Percentiles rank a stretch among this genome's conserved stretches.
Conservation (phyloP, 2,888 invertebrate genomes). For the Stramonita haemastoma region DNA sequence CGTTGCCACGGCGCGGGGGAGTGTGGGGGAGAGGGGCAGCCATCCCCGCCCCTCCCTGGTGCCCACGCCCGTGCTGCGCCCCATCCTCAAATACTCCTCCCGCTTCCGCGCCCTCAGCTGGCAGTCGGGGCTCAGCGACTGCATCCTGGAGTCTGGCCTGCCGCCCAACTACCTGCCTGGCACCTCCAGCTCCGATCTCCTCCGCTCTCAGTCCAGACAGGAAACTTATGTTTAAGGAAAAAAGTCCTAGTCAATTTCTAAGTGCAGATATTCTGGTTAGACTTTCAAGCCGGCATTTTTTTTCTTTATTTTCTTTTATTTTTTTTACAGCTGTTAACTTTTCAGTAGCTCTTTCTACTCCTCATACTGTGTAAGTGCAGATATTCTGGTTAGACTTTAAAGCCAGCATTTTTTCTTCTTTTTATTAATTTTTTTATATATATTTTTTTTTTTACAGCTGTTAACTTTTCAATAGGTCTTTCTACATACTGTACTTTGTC, state of each 20-base stretch:
- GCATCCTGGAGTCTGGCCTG: background rate
- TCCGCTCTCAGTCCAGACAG: background rate
- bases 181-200: background rate
- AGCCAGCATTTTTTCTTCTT: no score
- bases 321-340: no score
- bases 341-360: no score
- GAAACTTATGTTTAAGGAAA: constrained; percentile 40
- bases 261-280: no score
- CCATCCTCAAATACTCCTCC: constrained; percentile 44
- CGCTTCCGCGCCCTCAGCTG: constrained; percentile 38
- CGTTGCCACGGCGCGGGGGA: background rate
- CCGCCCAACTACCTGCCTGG: background rate
- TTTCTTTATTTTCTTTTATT: no score
- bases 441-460: no score
- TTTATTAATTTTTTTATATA: no score
- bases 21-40: background rate
- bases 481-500: no score
- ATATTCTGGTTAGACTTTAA: no score
- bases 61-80: constrained; percentile 37
- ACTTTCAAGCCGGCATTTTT: no score
- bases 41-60: background rate
- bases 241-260: background rate
- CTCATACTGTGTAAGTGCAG: no score
- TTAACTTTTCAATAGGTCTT: no score
- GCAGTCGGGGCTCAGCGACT: constrained; percentile 21